These are phyloP conservation scores for Geopemphigus sp. DNA, from an alignment of 1,140 invertebrate genomes.

Conservation along the genomic window DNA sequence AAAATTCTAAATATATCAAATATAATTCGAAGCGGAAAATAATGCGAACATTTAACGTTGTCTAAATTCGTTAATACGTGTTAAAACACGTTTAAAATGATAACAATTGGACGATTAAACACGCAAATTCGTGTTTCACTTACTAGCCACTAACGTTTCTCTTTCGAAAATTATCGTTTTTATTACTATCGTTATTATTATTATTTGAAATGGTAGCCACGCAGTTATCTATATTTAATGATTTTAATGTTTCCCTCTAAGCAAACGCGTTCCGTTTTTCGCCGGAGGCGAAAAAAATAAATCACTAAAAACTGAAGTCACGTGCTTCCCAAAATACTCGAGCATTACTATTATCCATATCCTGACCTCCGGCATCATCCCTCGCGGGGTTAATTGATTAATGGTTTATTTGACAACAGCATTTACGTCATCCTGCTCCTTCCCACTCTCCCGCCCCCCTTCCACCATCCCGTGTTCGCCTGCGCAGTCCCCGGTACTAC, in stretches of 20 bases:
- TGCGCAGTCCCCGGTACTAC: not conserved
- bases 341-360: slow-evolving; percentile 31
- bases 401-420: slow-evolving; percentile 50
- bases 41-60: not conserved
- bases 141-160: too few species aligned
- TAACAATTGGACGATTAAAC: not conserved
- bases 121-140: not conserved
- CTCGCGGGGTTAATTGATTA: slow-evolving; percentile 48
- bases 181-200: not conserved
- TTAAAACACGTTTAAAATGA: not conserved
- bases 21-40: not conserved
- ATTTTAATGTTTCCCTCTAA: slow-evolving; percentile 6
- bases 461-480: not conserved
- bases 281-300: slow-evolving; percentile 4
- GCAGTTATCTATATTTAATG: not conserved
- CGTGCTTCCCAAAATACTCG: slow-evolving; percentile 1
- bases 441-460: too few species aligned
- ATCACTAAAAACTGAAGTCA: slow-evolving; percentile 39
- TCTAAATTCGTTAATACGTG: too few species aligned
- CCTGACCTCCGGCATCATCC: slow-evolving; percentile 47
- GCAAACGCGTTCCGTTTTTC: not conserved
- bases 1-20: not conserved
- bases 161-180: too few species aligned
- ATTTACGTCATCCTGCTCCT: slow-evolving; percentile 24
- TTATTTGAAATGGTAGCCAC: slow-evolving; percentile 20